phyloP scores from a whole-genome alignment of 2,797 vertebrate species.

The Antrozous pallidus region DNA sequence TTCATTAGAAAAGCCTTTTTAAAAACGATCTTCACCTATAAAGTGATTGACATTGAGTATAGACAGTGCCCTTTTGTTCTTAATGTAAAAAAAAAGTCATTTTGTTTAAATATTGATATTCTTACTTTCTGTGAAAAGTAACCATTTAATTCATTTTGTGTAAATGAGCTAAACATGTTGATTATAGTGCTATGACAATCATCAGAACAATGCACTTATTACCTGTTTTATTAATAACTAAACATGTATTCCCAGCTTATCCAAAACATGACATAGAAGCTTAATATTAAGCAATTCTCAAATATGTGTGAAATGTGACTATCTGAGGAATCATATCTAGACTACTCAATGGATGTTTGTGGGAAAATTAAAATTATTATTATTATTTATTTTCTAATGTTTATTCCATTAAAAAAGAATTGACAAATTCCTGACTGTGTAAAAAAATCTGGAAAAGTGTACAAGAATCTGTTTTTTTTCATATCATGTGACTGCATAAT shows the following conservation, averaged over 20 bases:
- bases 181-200: conserved; percentile 62
- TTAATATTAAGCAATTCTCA: background rate
- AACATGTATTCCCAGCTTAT: background rate
- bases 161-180: conserved; percentile 56
- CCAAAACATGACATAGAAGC: background rate
- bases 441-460: background rate
- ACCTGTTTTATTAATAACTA: conserved; percentile 63
- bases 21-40: background rate
- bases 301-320: background rate
- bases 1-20: background rate
- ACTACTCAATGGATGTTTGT: conserved; percentile 16
- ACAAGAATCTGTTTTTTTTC: background rate
- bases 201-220: conserved; percentile 46
- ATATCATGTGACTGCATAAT: background rate
- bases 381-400: background rate
- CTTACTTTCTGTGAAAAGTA: conserved; percentile 63
- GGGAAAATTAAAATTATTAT: background rate
- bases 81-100: conserved; percentile 38
- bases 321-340: background rate
- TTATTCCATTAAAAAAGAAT: background rate
- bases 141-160: conserved; percentile 77
- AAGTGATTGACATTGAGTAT: conserved; percentile 48
- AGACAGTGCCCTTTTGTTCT: conserved; percentile 55
- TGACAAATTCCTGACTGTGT: background rate
- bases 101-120: conserved; percentile 77